Evolutionary conservation across 1,140 invertebrate genomes (phyloP).

Genomic region (Oreohelix idahoensis): DNA sequence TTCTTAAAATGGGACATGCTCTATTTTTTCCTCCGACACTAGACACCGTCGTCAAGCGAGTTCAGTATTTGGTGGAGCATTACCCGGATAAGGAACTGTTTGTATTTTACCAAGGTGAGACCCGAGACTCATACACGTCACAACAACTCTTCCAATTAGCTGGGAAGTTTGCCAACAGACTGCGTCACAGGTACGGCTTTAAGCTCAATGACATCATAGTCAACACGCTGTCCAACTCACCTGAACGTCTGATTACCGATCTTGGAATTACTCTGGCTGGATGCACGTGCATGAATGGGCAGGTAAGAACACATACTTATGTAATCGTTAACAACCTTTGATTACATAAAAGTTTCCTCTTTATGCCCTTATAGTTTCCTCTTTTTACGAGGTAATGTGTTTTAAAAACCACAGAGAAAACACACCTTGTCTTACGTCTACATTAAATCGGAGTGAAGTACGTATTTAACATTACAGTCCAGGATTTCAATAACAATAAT

Average conservation of each 20-base stretch:
- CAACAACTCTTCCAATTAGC: not conserved
- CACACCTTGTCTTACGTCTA: no score
- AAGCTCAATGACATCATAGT: not conserved
- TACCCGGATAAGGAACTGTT: not conserved
- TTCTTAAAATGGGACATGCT: no score
- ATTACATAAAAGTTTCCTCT: no score
- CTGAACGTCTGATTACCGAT: conserved; percentile 1
- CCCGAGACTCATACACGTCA: not conserved
- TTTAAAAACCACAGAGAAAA: no score
- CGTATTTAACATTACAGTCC: no score
- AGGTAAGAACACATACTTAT: not conserved
- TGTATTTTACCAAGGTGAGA: not conserved
- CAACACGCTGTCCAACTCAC: conserved; percentile 3
- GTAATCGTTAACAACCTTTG: no score
- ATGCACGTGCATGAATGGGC: not conserved
- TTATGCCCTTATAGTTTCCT: no score
- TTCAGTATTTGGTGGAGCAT: not conserved
- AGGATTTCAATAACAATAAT: no score
- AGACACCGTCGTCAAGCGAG: not conserved
- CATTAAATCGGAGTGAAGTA: no score
- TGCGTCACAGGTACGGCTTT: not conserved
- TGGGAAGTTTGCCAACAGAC: not conserved
- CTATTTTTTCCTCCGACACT: not conserved
- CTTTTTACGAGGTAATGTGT: no score
- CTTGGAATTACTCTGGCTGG: not conserved